Base-by-base conservation (phyloP, 92 coral and sea anemone species). In the Porites evermanni region DNA sequence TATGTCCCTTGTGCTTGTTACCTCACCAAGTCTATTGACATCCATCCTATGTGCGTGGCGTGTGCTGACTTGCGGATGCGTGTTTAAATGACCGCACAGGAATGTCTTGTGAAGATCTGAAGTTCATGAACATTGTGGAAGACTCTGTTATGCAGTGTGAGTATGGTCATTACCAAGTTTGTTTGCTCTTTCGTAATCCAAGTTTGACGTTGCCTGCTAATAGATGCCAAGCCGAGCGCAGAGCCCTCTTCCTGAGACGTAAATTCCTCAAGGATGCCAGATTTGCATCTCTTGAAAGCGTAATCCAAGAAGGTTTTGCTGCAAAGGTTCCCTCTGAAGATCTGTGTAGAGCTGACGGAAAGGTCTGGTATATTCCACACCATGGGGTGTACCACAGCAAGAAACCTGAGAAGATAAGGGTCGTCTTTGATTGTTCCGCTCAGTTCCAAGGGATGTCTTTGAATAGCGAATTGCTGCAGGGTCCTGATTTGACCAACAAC, bases 401-500 rank as follows among this genome's bases (percentile, higher is more conserved):
- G 75, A 87, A 87, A 72, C 86, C 74, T 2, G 85, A 63, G 19
- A 72, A 80, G 16, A 67, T 82, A 44, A 64, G 85, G 17, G 85
- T 75, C 17, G 88, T 83, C 23, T 88, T 61, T 69, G 24, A 23
- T 23, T 23, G 24, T 23, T 23, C 24, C 24, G 24, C 24, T 23
- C 24, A 23, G 24, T 23, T 23, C 24, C 24, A 23, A 23, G 24
- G 24, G 24, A 23, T 23, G 24, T 23, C 24, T 23, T 23, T 23
- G 24, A 89, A 78, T 24, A 80, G 74, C 13, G 70, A 75, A 17
- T 81, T 79, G 64, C 72, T 63, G 59, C 93, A 84, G 79, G 90
- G 93, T 12, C 90, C 93, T 11, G 90, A 90, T 64, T 73, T 90
- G 53, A 90, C 93, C 68, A 90, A 86, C 64, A 85, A 80, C 66